phyloP scores from a whole-genome alignment of 2,113 vertebrate genomes.

The Neopipo cinnamomea region DNA sequence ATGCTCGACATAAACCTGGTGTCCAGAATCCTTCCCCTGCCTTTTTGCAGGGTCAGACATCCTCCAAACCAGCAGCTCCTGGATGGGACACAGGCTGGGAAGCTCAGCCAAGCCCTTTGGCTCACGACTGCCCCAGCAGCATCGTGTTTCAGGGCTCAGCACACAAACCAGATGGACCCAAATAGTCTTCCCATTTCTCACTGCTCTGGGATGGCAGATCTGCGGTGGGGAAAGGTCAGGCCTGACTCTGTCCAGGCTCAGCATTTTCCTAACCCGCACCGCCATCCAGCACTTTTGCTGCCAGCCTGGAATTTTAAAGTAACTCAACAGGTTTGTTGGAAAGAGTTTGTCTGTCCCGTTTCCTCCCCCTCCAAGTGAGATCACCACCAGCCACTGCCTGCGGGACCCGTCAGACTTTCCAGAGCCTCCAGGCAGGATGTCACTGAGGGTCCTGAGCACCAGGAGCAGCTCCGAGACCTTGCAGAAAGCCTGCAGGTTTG shows the following conservation, averaged over 20 bases:
- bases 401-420: constrained; percentile 51
- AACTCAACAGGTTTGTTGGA: constrained; percentile 68
- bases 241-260: constrained; percentile 37
- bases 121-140: background rate
- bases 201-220: background rate
- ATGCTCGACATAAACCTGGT: rapidly evolving
- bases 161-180: constrained; percentile 17
- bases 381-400: constrained; percentile 47
- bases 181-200: constrained; percentile 24
- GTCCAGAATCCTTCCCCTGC: background rate
- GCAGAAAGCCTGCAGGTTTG: background rate
- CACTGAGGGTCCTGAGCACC: background rate
- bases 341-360: constrained; percentile 52
- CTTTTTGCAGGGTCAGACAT: background rate
- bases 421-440: constrained; percentile 27
- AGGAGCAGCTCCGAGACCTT: background rate
- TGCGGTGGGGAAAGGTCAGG: constrained; percentile 31
- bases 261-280: background rate
- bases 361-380: constrained; percentile 61
- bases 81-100: background rate
- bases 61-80: background rate
- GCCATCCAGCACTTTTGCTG: constrained; percentile 31
- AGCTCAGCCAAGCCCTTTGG: constrained; percentile 29
- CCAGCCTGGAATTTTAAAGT: constrained; percentile 67
- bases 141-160: constrained; percentile 30